Percentiles rank a stretch among this genome's conserved stretches.
Evolutionary conservation across 2,797 vertebrate species (phyloP).

Genomic region (Pseudochirops cupreus): DNA sequence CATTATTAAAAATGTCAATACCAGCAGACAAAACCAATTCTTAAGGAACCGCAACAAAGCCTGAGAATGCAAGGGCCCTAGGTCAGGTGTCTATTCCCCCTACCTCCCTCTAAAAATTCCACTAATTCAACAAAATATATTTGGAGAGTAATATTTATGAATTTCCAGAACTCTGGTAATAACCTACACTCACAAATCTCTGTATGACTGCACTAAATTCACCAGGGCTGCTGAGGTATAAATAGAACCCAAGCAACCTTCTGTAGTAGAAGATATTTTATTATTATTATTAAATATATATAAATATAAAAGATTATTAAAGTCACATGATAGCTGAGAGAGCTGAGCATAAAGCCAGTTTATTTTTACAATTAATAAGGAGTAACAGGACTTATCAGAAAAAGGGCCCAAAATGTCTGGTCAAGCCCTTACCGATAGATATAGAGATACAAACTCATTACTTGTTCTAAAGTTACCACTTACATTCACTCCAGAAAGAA

Average conservation of each 20-base stretch:
- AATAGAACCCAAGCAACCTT: constrained; percentile 25
- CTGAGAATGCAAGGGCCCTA: background rate
- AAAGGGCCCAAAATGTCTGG: background rate
- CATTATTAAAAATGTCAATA: background rate
- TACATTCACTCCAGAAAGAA: constrained; percentile 39
- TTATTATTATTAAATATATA: too few species aligned
- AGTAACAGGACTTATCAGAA: constrained; percentile 1
- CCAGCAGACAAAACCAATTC: constrained; percentile 3
- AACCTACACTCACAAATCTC: background rate
- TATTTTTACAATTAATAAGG: constrained; percentile 55
- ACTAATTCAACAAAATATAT: background rate
- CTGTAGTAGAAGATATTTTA: constrained; percentile 27
- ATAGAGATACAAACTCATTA: constrained; percentile 9
- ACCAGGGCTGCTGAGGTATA: constrained; percentile 4
- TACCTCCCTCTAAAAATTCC: background rate
- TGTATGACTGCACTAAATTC: constrained; percentile 29
- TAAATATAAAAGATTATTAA: too few species aligned
- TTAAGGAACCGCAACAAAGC: background rate
- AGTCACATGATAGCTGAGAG: background rate
- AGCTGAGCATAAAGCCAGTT: constrained; percentile 11
- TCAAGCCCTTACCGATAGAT: background rate
- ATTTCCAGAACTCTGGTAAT: background rate
- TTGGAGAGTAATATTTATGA: constrained; percentile 29
- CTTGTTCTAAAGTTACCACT: constrained; percentile 26
- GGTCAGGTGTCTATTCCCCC: background rate